These are phyloP conservation scores for Protosalanx chinensis DNA, from an alignment of 2,797 vertebrate genomes.

Conservation along the genomic window DNA sequence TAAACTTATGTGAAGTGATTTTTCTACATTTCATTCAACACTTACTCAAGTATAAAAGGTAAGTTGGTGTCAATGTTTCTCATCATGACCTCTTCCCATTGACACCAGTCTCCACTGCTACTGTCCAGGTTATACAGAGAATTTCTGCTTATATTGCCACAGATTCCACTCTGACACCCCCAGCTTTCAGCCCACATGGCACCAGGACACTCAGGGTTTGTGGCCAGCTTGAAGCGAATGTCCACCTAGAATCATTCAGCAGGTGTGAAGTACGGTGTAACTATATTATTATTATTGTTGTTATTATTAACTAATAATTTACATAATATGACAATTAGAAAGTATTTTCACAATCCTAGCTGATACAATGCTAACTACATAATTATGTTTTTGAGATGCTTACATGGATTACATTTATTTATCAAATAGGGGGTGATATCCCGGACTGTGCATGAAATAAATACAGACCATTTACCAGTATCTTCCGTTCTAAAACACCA, in stretches of 20 bases:
- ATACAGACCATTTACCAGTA: background rate
- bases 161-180: background rate
- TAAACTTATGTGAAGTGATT: too few species aligned
- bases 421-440: too few species aligned
- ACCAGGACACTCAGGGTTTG: fast-evolving
- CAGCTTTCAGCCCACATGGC: fast-evolving
- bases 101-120: constrained; percentile 27
- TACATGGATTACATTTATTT: too few species aligned
- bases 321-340: background rate
- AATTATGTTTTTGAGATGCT: too few species aligned
- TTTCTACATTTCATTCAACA: fast-evolving
- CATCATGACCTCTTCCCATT: constrained; percentile 28
- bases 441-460: too few species aligned
- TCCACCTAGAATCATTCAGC: constrained; percentile 42
- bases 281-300: too few species aligned
- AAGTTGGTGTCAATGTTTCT: background rate
- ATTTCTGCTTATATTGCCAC: constrained; percentile 12
- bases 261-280: background rate
- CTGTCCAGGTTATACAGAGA: background rate
- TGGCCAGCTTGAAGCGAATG: constrained; percentile 32
- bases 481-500: background rate
- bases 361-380: too few species aligned
- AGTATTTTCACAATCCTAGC: background rate
- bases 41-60: constrained; percentile 34
- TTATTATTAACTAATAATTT: too few species aligned